phyloP scores from a whole-genome alignment of 1,140 invertebrate genomes.

The Mercenaria mercenaria region DNA sequence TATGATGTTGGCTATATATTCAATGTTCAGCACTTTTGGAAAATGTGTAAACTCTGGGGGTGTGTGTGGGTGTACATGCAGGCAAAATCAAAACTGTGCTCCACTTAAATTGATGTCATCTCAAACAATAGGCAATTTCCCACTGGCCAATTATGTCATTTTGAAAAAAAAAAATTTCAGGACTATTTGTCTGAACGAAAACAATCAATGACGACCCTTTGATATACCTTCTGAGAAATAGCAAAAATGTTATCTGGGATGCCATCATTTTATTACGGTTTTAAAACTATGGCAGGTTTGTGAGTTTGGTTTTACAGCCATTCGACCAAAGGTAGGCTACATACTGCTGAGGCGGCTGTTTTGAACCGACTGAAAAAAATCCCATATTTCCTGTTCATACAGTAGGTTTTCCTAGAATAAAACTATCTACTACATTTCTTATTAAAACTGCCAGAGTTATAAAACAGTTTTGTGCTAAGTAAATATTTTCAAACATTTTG shows the following conservation, averaged over 20 bases:
- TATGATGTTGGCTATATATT: not conserved
- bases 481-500: constrained; percentile 9
- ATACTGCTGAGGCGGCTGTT: too few species aligned
- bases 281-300: not conserved
- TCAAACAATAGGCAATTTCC: not conserved
- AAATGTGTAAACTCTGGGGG: not conserved
- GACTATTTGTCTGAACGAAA: too few species aligned
- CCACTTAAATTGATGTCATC: constrained; percentile 6
- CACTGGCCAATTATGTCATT: constrained; percentile 9
- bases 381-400: too few species aligned
- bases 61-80: not conserved
- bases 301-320: too few species aligned
- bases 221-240: too few species aligned
- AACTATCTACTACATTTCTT: too few species aligned
- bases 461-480: not conserved
- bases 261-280: constrained; percentile 8
- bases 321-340: too few species aligned
- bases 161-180: too few species aligned
- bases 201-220: too few species aligned
- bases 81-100: not conserved
- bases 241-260: too few species aligned
- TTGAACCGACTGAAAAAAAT: too few species aligned
- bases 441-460: constrained; percentile 28
- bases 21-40: constrained; percentile 10
- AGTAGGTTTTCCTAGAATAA: too few species aligned